Percentiles rank a stretch among this genome's conserved stretches.
Conservation (phyloP, 1,140 invertebrate species). For the Anoplophora glabripennis region DNA sequence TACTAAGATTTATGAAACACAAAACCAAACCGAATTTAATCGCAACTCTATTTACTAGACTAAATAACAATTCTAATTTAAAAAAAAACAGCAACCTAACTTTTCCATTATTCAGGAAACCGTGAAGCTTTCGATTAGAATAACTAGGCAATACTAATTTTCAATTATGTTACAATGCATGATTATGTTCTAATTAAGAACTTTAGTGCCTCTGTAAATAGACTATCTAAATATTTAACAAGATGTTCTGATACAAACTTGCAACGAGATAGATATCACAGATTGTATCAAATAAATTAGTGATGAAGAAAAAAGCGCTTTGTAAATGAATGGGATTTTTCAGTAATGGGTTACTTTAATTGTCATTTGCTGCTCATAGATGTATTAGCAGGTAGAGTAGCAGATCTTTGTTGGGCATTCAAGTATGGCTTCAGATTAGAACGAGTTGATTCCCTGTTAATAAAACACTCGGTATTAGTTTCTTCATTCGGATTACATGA, state of each 20-base stretch:
- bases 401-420: conserved; percentile 66
- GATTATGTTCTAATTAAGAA: too few relatives aligned
- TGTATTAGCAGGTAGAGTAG: conserved; percentile 67
- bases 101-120: too few relatives aligned
- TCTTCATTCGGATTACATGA: neutral
- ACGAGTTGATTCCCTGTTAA: conserved; percentile 68
- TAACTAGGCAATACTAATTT: too few relatives aligned
- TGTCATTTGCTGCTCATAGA: conserved; percentile 49
- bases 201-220: conserved; percentile 8
- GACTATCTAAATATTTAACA: conserved; percentile 20
- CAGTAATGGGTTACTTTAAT: conserved; percentile 7
- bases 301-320: conserved; percentile 23
- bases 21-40: too few relatives aligned
- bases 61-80: too few relatives aligned
- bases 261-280: conserved; percentile 15
- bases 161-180: too few relatives aligned
- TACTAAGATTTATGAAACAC: too few relatives aligned
- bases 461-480: conserved; percentile 4
- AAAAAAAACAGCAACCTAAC: too few relatives aligned
- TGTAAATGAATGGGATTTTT: conserved; percentile 7
- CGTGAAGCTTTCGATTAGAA: too few relatives aligned
- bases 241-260: conserved; percentile 22
- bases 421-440: conserved; percentile 69
- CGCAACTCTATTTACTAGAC: too few relatives aligned
- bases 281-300: conserved; percentile 25